phyloP scores from a whole-genome alignment of 1,140 invertebrate species.

The Drosophila tani region DNA sequence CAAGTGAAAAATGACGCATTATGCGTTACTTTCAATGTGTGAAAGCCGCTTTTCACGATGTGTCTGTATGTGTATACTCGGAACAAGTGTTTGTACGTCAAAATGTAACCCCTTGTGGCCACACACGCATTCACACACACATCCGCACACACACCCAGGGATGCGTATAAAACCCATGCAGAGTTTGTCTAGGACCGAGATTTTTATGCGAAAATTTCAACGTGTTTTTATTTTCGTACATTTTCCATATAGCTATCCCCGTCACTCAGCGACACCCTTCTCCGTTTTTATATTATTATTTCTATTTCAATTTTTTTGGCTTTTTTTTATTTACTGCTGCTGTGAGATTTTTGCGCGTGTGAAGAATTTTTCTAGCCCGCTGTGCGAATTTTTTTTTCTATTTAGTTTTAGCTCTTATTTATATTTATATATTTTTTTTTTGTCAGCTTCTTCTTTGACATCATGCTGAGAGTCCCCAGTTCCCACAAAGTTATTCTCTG shows the following conservation, averaged over 20 bases:
- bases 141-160: conserved; percentile 6
- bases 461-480: conserved; percentile 32
- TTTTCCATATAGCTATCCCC: conserved; percentile 18
- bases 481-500: conserved; percentile 5
- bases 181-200: conserved; percentile 61
- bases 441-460: conserved; percentile 14
- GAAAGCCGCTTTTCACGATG: conserved; percentile 24
- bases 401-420: conserved; percentile 54
- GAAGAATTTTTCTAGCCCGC: conserved; percentile 55
- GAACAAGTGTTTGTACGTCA: conserved; percentile 41
- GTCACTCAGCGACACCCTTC: background rate
- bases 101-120: conserved; percentile 60
- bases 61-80: conserved; percentile 17
- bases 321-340: conserved; percentile 39
- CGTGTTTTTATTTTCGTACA: conserved; percentile 43
- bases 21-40: conserved; percentile 60
- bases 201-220: conserved; percentile 61
- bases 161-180: conserved; percentile 13
- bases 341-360: conserved; percentile 53
- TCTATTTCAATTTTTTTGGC: background rate
- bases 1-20: conserved; percentile 78
- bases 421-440: conserved; percentile 13
- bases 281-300: conserved; percentile 4
- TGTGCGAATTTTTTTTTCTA: conserved; percentile 52
- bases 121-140: conserved; percentile 33